These are phyloP conservation scores for Urocitellus parryii DNA, from an alignment of 2,113 vertebrate genomes.

Conservation along the genomic window DNA sequence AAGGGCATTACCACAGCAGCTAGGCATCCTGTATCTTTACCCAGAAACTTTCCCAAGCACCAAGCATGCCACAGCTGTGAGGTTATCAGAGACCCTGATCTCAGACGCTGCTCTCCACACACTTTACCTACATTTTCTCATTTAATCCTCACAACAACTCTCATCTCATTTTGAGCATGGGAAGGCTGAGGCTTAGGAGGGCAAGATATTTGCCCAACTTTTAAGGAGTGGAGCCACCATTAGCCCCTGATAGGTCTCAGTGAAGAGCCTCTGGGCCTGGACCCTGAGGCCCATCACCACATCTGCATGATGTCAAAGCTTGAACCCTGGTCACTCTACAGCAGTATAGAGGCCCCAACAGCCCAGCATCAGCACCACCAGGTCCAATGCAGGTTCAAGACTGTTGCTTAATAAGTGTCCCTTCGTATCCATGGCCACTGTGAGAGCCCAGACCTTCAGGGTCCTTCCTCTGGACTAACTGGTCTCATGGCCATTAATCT, in stretches of 20 bases:
- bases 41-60: no score
- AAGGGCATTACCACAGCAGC: no score
- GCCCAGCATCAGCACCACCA: background rate
- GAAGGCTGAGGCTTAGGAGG: background rate
- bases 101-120: no score
- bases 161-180: background rate
- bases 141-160: background rate
- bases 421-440: background rate
- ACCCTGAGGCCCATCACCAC: fast-evolving
- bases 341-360: fast-evolving
- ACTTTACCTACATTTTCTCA: background rate
- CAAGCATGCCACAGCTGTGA: no score
- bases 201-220: background rate
- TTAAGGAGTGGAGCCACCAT: background rate
- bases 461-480: background rate
- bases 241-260: background rate
- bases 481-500: background rate
- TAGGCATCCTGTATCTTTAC: no score
- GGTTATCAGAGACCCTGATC: no score
- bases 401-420: background rate
- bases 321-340: background rate
- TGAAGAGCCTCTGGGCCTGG: background rate
- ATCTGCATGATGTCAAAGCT: background rate
- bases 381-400: fast-evolving
- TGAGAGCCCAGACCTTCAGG: background rate